Percentiles rank a stretch among this genome's conserved stretches.
Conservation (phyloP, 2,113 vertebrate species). For the Zapus hudsonius region DNA sequence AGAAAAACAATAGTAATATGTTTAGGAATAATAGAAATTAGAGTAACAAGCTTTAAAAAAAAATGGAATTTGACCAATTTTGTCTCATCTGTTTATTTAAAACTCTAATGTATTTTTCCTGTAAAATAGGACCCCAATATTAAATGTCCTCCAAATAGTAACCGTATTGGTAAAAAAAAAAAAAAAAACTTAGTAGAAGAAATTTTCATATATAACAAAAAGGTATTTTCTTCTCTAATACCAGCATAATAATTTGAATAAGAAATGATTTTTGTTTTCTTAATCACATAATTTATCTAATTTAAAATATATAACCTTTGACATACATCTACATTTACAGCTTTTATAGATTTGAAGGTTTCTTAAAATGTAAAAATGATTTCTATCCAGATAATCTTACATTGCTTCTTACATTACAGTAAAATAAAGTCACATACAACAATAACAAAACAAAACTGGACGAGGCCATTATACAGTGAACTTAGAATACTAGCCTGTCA, state of each 20-base stretch:
- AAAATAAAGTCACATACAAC: background rate
- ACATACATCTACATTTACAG: background rate
- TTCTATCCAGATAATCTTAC: background rate
- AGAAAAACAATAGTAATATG: background rate
- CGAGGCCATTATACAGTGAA: background rate
- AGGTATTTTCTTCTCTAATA: background rate
- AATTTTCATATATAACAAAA: background rate
- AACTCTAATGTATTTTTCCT: background rate
- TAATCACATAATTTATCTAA: background rate
- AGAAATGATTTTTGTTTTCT: background rate
- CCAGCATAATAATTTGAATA: background rate
- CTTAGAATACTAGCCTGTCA: background rate
- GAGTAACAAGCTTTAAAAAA: background rate
- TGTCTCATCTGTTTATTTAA: slow-evolving; percentile 14
- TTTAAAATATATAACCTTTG: slow-evolving; percentile 16
- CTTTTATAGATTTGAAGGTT: background rate
- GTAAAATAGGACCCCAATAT: background rate
- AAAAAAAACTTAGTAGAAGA: background rate
- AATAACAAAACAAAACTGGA: background rate
- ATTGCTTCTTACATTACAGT: background rate
- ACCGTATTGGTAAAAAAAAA: background rate
- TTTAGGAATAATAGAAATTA: slow-evolving; percentile 21
- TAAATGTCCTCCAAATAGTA: background rate
- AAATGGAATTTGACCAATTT: background rate
- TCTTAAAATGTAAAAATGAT: slow-evolving; percentile 17